phyloP scores from a whole-genome alignment of 2,113 vertebrate genomes.

The Anolis sagrei region DNA sequence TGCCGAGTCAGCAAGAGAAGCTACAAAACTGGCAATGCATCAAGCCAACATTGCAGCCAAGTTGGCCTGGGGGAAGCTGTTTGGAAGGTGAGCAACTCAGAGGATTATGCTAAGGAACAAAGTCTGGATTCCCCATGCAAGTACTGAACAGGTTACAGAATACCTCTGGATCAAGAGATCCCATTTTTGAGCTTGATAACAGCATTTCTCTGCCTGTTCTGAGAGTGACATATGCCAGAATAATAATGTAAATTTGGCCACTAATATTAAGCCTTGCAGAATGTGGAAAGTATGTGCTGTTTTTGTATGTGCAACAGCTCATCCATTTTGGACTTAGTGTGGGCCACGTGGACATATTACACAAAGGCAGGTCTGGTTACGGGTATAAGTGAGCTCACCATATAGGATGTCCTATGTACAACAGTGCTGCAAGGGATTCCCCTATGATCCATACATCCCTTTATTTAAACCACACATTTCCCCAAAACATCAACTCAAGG shows the following conservation, averaged over 20 bases:
- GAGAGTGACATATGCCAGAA: neutral
- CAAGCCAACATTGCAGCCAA: slow-evolving; percentile 10
- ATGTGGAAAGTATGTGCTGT: neutral
- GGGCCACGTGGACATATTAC: neutral
- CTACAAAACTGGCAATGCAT: slow-evolving; percentile 12
- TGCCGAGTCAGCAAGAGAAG: slow-evolving; percentile 9
- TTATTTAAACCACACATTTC: too few relatives aligned
- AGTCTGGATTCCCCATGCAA: neutral
- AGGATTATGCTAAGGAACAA: neutral
- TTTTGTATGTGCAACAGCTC: neutral
- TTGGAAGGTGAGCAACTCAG: neutral
- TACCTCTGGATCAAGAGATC: neutral
- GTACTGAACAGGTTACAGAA: neutral
- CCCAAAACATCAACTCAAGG: too few relatives aligned
- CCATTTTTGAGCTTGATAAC: neutral
- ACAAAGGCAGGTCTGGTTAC: neutral
- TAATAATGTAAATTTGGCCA: neutral
- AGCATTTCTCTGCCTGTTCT: neutral
- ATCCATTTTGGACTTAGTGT: neutral
- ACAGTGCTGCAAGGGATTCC: neutral
- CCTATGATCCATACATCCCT: too few relatives aligned
- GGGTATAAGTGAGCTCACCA: neutral
- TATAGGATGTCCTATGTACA: neutral
- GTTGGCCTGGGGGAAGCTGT: neutral
- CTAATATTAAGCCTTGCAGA: neutral